Conservation (phyloP, 1,140 invertebrate species). For the Hylaeus anthracinus region DNA sequence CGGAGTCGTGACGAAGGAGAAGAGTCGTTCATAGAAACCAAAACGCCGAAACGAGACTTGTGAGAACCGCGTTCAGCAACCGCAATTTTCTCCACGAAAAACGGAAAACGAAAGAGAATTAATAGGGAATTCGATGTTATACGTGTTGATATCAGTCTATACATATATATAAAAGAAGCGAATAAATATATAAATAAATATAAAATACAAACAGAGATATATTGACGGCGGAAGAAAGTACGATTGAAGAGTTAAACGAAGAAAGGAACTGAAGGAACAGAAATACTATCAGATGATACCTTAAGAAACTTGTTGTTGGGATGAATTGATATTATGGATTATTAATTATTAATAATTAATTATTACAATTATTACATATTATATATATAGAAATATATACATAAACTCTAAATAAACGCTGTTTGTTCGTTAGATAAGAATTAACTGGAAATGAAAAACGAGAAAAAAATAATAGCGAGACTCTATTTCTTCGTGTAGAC, state of each 20-base stretch:
- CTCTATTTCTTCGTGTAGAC: slow-evolving; percentile 73
- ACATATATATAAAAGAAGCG: slow-evolving; percentile 65
- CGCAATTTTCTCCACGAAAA: slow-evolving; percentile 47
- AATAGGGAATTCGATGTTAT: slow-evolving; percentile 67
- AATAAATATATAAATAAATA: slow-evolving; percentile 60
- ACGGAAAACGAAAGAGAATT: slow-evolving; percentile 35
- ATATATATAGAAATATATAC: slow-evolving; percentile 57
- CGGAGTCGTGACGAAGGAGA: neutral
- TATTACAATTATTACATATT: slow-evolving; percentile 66
- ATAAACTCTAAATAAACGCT: slow-evolving; percentile 72
- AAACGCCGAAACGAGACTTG: slow-evolving; percentile 58
- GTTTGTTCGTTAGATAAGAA: slow-evolving; percentile 71
- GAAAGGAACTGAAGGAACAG: slow-evolving; percentile 26
- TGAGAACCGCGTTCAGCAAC: slow-evolving; percentile 52
- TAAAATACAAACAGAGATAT: slow-evolving; percentile 69
- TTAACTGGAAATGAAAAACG: slow-evolving; percentile 41
- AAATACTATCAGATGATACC: slow-evolving; percentile 66
- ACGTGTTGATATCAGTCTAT: slow-evolving; percentile 73
- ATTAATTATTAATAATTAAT: slow-evolving; percentile 56
- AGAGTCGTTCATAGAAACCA: slow-evolving; percentile 35
- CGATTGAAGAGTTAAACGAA: slow-evolving; percentile 37
- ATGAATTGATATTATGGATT: slow-evolving; percentile 70
- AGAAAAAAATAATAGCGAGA: slow-evolving; percentile 57
- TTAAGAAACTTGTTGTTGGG: slow-evolving; percentile 70
- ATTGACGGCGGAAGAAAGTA: slow-evolving; percentile 68